These are phyloP conservation scores for Bucorvus abyssinicus DNA, from an alignment of 2,797 vertebrate genomes.

Conservation along the genomic window DNA sequence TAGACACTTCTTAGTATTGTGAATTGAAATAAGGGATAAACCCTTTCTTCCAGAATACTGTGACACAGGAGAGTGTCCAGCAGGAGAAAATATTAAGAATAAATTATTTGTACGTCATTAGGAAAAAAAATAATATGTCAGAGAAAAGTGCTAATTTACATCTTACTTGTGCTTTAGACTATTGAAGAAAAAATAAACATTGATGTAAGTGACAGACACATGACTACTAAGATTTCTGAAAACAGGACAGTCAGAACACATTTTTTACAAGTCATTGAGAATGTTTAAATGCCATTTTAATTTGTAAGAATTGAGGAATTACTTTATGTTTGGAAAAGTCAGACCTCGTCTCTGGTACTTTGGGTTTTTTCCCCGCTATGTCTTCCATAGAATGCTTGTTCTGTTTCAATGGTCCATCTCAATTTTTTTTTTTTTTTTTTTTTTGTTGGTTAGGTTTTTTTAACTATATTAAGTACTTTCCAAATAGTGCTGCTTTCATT, in stretches of 20 bases:
- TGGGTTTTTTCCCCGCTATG: neutral
- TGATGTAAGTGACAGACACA: neutral
- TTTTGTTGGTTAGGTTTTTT: too few species aligned
- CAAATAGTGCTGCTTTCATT: neutral
- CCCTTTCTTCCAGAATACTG: neutral
- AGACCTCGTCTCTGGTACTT: neutral
- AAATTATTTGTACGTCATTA: neutral
- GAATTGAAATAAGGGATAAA: neutral
- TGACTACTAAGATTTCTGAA: neutral
- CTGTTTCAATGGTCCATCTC: neutral
- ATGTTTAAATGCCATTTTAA: neutral
- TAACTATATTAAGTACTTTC: neutral
- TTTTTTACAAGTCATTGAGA: neutral
- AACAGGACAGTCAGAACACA: neutral
- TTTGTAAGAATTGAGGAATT: neutral
- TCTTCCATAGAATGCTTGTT: neutral
- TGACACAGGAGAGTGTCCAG: rapidly evolving
- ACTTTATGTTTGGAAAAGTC: neutral
- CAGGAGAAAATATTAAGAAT: neutral
- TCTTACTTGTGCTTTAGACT: neutral
- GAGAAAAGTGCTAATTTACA: neutral
- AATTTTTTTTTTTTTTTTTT: neutral
- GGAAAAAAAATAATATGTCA: neutral
- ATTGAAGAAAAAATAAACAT: neutral
- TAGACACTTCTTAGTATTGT: neutral